Evolutionary conservation across 1,140 invertebrate genomes (phyloP), one percentile per base, ranked within the genome.

Genomic region (Phthorimaea operculella): DNA sequence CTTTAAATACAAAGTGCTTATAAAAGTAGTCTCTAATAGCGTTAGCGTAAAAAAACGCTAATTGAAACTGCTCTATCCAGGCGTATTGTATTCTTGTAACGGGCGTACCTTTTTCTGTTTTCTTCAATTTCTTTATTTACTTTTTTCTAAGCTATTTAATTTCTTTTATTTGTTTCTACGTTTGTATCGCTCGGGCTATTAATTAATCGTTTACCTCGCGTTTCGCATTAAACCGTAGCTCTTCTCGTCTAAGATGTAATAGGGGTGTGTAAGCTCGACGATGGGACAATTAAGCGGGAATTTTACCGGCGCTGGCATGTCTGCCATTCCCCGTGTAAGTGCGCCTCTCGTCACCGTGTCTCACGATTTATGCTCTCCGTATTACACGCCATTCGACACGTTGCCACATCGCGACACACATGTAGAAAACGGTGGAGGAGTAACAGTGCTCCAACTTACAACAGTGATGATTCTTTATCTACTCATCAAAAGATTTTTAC

Each of bases 371-470:
- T 81, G 69, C 61, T 60, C 68, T 57, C 58, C 70, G 68, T 82
- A 82, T 84, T 84, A 84, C 79, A 81, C 67, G 76, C 72, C 72
- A 84, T 84, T 84, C 81, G 79, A 84, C 79, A 81, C 70, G 68
- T 75, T 68, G 71, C 72, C 70, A 57, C 64, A 71, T 72, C 55
- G 11, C 15, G 8, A 47, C 44, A n/a, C 3, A 39, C 1, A 39
- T 39, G 36, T 39, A n/a, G 2, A 39, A 39, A 2, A 39, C 10
- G 3, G 3, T n/a, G 36, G 36, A 39, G n/a, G 10, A 39, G n/a
- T 9, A 4, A 39, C 36, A 39, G 8, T 5, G 36, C 36, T 28
- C 2, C 2, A 4, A 4, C 21, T 4, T 28, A 28, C 21, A 28
- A 28, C 2, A n/a, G n/a, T n/a, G n/a, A n/a, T n/a, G n/a, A n/a